Evolutionary conservation across 2,113 vertebrate genomes (phyloP), one percentile per base, ranked within the genome.

Genomic region (Rynchops niger): DNA sequence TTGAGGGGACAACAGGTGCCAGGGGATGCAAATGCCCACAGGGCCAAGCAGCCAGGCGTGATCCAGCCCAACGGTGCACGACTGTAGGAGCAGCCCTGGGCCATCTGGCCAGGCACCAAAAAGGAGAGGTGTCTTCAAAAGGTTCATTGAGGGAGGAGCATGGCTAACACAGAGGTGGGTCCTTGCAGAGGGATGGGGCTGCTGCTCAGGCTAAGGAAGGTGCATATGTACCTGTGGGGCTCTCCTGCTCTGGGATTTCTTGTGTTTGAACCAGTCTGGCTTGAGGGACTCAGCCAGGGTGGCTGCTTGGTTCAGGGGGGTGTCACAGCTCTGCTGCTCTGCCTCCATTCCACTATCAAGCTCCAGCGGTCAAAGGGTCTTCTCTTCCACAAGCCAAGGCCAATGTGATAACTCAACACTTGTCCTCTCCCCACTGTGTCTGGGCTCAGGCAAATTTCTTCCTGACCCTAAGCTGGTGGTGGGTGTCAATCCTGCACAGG

Each of bases 211-310:
- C 11, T n/a, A n/a, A 53, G 52, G 34, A 26, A 53, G 16, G 23
- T 0, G 5, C 11, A 30, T 8, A 12, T 5, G 11, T 59, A 59
- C 16, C 34, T 0, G 0, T 40, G 52, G 58, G 50, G 43, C 27
- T 76, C 45, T 76, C 15, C 23, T 72, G 43, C 50, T 45, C 34
- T 2, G 6, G 23, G 25, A 56, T 79, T 77, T 36, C 47, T 49
- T 15, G 9, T 63, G 30, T 78, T 53, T 92, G 40, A 69, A 69
- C 26, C 6, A 81, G 22, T 27, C 40, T 87, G 47, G 26, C 42
- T 82, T 49, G n/a, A 62, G 19, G 13, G 40, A 49, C 40, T 55
- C 59, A 23, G 42, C 34, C 8, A 61, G 20, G n/a, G 22, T 2
- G 6, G 32, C 27, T 80, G 22, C 16, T 47, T 12, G 4, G 23